phyloP scores from a whole-genome alignment of 2,888 invertebrate species.

The Trissolcus brochymenae region DNA sequence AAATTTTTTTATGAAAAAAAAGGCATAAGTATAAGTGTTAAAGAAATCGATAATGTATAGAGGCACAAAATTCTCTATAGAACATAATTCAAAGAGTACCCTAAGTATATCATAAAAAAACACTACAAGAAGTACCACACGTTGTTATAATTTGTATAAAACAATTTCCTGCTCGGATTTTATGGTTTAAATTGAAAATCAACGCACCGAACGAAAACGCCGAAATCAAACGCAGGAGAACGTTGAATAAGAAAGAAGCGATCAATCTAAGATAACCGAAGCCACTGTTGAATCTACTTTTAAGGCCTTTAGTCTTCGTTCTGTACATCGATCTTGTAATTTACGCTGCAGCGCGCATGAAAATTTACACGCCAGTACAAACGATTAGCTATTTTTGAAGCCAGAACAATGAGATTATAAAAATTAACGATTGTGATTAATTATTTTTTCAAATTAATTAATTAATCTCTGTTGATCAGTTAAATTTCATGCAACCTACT shows the following conservation, averaged over 20 bases:
- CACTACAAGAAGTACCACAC: constrained; percentile 1
- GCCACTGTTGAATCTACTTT: constrained; percentile 62
- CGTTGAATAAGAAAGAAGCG: constrained; percentile 65
- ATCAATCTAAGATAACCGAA: constrained; percentile 67
- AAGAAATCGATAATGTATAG: no score
- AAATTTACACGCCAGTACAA: constrained; percentile 61
- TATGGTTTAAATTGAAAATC: constrained; percentile 64
- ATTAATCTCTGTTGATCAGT: no score
- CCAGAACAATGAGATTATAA: no score
- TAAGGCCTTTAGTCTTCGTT: constrained; percentile 57
- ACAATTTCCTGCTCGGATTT: constrained; percentile 51
- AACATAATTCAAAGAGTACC: constrained; percentile 25
- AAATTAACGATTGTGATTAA: no score
- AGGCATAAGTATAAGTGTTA: no score
- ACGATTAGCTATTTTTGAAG: constrained; percentile 6
- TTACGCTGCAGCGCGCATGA: constrained; percentile 59
- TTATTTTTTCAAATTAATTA: no score
- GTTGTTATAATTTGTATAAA: constrained; percentile 44
- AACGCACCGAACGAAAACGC: constrained; percentile 63
- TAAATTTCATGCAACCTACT: no score
- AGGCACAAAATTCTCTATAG: constrained; percentile 13
- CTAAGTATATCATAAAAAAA: constrained; percentile 16
- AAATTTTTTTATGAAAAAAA: no score
- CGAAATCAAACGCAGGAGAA: constrained; percentile 56
- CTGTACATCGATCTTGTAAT: constrained; percentile 61